These are phyloP conservation scores for Drosophila aff. DNA, from an alignment of 1,140 invertebrate species.

Conservation along the genomic window DNA sequence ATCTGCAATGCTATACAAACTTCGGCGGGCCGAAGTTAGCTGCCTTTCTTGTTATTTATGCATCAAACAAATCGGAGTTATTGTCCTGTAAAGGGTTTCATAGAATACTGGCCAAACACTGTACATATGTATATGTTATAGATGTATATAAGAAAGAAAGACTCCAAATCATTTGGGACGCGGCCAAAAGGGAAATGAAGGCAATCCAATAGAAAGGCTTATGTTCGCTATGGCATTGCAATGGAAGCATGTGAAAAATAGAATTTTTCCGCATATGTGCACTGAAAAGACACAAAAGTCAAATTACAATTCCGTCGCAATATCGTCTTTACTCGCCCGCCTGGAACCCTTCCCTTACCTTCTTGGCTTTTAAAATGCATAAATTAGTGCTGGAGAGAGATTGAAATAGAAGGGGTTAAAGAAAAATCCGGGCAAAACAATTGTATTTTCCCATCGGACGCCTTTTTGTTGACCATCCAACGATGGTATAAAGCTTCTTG, in stretches of 20 bases:
- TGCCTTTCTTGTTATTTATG: no score
- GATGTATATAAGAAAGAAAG: neutral
- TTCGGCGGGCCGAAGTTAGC: no score
- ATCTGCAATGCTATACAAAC: no score
- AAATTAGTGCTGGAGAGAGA: slow-evolving; percentile 57
- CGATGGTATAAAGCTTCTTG: slow-evolving; percentile 29
- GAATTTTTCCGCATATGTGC: slow-evolving; percentile 71
- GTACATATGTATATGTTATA: neutral
- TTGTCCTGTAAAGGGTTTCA: no score
- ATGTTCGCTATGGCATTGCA: slow-evolving; percentile 28
- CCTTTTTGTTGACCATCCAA: slow-evolving; percentile 41
- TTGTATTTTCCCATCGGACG: slow-evolving; percentile 65
- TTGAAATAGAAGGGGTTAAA: slow-evolving; percentile 35
- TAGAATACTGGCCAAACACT: neutral
- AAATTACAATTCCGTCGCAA: slow-evolving; percentile 47
- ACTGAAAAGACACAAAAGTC: slow-evolving; percentile 53
- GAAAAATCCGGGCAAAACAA: slow-evolving; percentile 53
- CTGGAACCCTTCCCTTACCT: neutral
- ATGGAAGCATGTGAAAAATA: slow-evolving; percentile 73
- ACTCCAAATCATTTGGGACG: neutral
- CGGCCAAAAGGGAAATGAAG: slow-evolving; percentile 1
- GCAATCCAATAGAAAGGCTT: slow-evolving; percentile 5
- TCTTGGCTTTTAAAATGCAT: slow-evolving; percentile 69
- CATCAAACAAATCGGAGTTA: no score
- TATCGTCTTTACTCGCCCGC: slow-evolving; percentile 8